These are phyloP conservation scores for Phymatocera aterrima DNA, from an alignment of 2,888 invertebrate genomes.

Conservation along the genomic window DNA sequence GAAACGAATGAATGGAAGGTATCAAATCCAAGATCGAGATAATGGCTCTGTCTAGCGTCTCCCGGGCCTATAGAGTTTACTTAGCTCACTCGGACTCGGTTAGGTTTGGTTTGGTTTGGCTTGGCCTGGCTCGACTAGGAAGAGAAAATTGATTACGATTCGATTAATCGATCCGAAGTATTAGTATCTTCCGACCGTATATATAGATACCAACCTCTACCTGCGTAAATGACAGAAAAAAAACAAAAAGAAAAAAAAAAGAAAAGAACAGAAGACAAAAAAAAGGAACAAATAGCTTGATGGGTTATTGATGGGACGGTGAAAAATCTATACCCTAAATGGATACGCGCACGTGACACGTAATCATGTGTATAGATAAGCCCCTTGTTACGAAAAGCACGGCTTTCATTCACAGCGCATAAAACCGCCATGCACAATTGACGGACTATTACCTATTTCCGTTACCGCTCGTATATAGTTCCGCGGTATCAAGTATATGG, in stretches of 20 bases:
- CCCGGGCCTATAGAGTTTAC: not conserved
- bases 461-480: too few species aligned
- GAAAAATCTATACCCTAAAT: conserved; percentile 2
- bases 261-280: too few species aligned
- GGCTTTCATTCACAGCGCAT: not conserved
- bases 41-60: not conserved
- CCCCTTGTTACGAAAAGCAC: not conserved
- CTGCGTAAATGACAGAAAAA: too few species aligned
- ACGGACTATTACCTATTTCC: not conserved
- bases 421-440: not conserved
- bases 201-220: conserved; percentile 9
- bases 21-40: not conserved
- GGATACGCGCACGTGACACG: conserved; percentile 23
- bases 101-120: not conserved
- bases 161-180: conserved; percentile 12
- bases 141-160: conserved; percentile 26
- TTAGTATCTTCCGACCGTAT: not conserved
- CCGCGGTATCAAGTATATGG: too few species aligned
- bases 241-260: too few species aligned
- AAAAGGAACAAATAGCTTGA: conserved; percentile 18
- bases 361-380: too few species aligned
- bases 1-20: not conserved
- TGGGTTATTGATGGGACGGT: not conserved
- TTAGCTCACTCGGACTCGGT: not conserved
- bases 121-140: not conserved